Conservation (phyloP, 2,888 invertebrate species). For the Philereme vetulata region DNA sequence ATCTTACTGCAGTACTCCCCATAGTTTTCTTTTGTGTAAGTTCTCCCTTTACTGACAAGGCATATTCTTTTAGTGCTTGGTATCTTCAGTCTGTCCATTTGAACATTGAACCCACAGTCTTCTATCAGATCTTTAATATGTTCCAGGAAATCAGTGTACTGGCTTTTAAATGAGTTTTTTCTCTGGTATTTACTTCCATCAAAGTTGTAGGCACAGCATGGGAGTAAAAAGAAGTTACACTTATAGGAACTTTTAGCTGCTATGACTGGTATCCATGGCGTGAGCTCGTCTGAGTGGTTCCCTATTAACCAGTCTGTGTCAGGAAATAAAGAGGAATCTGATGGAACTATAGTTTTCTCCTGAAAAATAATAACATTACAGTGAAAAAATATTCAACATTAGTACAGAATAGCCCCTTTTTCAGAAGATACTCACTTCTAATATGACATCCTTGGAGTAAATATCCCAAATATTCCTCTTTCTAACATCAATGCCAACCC, state of each 20-base stretch:
- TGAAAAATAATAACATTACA: conserved; percentile 55
- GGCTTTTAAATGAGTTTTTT: conserved; percentile 87
- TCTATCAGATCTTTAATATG: conserved; percentile 85
- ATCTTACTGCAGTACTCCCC: conserved; percentile 65
- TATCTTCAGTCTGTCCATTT: conserved; percentile 94
- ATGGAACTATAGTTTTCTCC: conserved; percentile 88
- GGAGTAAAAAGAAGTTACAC: conserved; percentile 94
- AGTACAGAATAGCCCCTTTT: neutral
- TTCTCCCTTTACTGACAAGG: conserved; percentile 85
- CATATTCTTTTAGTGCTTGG: conserved; percentile 98
- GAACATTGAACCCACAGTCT: conserved; percentile 89
- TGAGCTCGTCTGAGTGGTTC: conserved; percentile 99
- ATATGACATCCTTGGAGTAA: conserved; percentile 85
- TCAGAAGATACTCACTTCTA: conserved; percentile 81
- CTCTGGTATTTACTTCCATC: conserved; percentile 92
- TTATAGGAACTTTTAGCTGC: conserved; percentile 90
- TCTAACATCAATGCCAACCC: conserved; percentile 93
- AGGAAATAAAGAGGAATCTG: conserved; percentile 86
- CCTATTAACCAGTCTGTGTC: conserved; percentile 97
- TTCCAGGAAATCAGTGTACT: conserved; percentile 89
- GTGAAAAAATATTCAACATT: conserved; percentile 5
- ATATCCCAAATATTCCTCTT: conserved; percentile 94
- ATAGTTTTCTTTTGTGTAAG: conserved; percentile 63
- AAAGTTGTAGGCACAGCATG: conserved; percentile 97
- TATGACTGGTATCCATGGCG: conserved; percentile 98